phyloP scores from a whole-genome alignment of 2,888 invertebrate species.

The Troglohyphantes excavatus region DNA sequence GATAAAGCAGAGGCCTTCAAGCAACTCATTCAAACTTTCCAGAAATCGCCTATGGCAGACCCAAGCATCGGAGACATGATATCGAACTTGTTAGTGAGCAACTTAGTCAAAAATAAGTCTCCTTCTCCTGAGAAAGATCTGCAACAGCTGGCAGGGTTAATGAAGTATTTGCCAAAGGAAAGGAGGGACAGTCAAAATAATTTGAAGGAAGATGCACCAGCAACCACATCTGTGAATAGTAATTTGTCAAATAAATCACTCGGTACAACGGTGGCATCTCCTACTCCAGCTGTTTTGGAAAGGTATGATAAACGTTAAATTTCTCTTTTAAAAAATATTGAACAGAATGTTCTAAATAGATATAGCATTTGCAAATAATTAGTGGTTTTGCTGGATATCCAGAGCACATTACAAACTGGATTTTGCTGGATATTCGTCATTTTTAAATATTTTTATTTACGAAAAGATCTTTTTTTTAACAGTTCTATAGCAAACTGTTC shows the following conservation, averaged over 20 bases:
- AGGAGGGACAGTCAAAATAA: conserved; percentile 61
- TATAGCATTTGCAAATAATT: too few relatives aligned
- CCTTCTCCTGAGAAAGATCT: conserved; percentile 49
- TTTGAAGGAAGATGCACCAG: conserved; percentile 20
- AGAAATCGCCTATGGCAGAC: conserved; percentile 38
- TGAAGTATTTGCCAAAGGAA: conserved; percentile 26
- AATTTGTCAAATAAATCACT: background rate
- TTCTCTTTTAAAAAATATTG: too few relatives aligned
- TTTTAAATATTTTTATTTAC: too few relatives aligned
- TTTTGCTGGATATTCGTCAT: too few relatives aligned
- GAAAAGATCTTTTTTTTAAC: too few relatives aligned
- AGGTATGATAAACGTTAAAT: conserved; percentile 37
- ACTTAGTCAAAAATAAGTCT: conserved; percentile 64
- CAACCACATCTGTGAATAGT: background rate
- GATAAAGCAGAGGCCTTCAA: conserved; percentile 76
- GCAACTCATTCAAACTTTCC: conserved; percentile 61
- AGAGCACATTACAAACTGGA: too few relatives aligned
- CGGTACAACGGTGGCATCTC: background rate
- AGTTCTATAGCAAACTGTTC: too few relatives aligned
- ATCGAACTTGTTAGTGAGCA: conserved; percentile 35
- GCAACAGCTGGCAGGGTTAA: background rate
- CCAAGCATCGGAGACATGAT: conserved; percentile 55
- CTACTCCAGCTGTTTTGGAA: conserved; percentile 41
- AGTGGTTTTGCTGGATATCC: too few relatives aligned
- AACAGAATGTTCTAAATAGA: too few relatives aligned